phyloP scores from a whole-genome alignment of 2,113 vertebrate genomes.

The Megalops atlanticus region DNA sequence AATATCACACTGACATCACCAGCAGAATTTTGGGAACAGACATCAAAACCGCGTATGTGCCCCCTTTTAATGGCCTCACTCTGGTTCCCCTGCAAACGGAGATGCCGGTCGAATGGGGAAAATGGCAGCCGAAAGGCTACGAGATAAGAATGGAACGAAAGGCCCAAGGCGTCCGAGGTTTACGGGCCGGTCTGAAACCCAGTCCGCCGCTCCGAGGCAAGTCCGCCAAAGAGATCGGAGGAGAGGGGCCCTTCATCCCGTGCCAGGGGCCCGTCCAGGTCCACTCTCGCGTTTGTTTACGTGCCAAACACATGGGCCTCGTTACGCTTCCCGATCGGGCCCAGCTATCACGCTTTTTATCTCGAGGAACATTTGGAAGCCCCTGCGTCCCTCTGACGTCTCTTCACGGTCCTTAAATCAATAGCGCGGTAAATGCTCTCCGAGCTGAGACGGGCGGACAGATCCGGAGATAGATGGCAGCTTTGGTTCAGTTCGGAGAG shows the following conservation, averaged over 20 bases:
- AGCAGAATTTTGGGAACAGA: background rate
- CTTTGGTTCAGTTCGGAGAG: slow-evolving; percentile 46
- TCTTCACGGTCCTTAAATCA: slow-evolving; percentile 23
- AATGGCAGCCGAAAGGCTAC: background rate
- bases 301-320: slow-evolving; percentile 53
- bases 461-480: slow-evolving; percentile 6
- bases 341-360: slow-evolving; percentile 47
- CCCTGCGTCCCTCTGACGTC: slow-evolving; percentile 38
- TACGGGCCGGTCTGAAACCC: slow-evolving; percentile 54
- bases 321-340: slow-evolving; percentile 52
- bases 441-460: no score
- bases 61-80: background rate
- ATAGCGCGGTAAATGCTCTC: slow-evolving; percentile 32
- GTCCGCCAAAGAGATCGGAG: background rate
- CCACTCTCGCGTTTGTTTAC: slow-evolving; percentile 53
- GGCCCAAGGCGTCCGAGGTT: slow-evolving; percentile 47
- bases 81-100: background rate
- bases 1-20: no score
- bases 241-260: slow-evolving; percentile 56
- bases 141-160: slow-evolving; percentile 42
- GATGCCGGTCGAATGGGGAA: background rate
- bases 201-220: slow-evolving; percentile 49
- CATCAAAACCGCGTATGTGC: background rate
- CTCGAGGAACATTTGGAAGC: slow-evolving; percentile 8
- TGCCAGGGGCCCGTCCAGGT: slow-evolving; percentile 68